These are phyloP conservation scores for Zosterops japonicus DNA, from an alignment of 2,113 vertebrate species.

Conservation along the genomic window DNA sequence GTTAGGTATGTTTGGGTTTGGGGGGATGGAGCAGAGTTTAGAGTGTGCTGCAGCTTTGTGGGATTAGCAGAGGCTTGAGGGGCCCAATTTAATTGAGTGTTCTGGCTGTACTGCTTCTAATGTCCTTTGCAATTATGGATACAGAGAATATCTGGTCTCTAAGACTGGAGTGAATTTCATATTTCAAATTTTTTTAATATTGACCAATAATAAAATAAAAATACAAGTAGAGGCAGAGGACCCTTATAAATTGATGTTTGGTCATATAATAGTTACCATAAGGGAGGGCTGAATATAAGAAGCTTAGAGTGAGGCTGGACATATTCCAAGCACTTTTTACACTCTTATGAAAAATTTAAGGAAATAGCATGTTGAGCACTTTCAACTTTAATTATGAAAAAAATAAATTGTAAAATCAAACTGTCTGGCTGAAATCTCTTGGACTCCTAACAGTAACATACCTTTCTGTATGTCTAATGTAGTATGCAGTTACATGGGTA, in stretches of 20 bases:
- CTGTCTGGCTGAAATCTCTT: slow-evolving; percentile 9
- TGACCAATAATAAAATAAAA: neutral
- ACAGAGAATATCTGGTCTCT: neutral
- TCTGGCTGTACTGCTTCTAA: neutral
- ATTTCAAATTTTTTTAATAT: neutral
- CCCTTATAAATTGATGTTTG: neutral
- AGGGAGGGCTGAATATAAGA: neutral
- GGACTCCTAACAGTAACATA: neutral
- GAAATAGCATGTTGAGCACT: neutral
- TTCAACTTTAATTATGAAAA: neutral
- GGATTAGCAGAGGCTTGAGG: neutral
- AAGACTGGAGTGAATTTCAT: neutral
- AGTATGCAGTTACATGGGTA: neutral
- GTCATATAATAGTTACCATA: neutral
- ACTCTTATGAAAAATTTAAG: slow-evolving; percentile 23
- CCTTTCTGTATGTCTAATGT: neutral
- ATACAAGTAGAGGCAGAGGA: neutral
- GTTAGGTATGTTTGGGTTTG: neutral
- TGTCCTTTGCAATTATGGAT: neutral
- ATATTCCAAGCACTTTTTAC: slow-evolving; percentile 21
- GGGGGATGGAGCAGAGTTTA: neutral
- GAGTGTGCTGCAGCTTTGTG: neutral
- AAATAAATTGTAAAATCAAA: slow-evolving; percentile 4
- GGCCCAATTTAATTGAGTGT: neutral
- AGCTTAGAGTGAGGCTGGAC: slow-evolving; percentile 28